Evolutionary conservation across 2,113 vertebrate species (phyloP).

Genomic region (Hyperopisus bebe): DNA sequence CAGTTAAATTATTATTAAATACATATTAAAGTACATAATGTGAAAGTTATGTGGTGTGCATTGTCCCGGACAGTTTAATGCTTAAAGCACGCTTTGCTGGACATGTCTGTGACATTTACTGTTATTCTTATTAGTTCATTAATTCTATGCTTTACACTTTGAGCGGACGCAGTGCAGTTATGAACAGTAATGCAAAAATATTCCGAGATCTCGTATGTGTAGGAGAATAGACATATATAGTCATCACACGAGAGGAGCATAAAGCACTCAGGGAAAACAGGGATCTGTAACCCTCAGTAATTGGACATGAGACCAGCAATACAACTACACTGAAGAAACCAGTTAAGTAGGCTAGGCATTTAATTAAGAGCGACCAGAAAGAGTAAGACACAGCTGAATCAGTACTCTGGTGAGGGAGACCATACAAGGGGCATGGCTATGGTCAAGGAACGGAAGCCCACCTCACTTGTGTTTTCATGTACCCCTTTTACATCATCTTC

Average conservation of each 20-base stretch:
- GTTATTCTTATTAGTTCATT: too few species aligned
- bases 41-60: too few species aligned
- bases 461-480: background rate
- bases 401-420: background rate
- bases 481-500: too few species aligned
- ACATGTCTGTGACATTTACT: too few species aligned
- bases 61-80: too few species aligned
- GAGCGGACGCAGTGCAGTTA: too few species aligned
- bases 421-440: background rate
- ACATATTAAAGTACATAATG: too few species aligned
- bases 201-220: background rate
- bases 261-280: background rate
- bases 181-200: too few species aligned
- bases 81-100: too few species aligned
- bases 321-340: background rate
- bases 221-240: background rate
- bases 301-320: background rate
- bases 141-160: too few species aligned
- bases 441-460: background rate
- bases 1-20: too few species aligned
- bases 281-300: background rate
- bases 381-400: background rate
- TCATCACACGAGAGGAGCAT: background rate
- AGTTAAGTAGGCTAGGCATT: background rate
- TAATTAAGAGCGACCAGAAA: background rate